These are phyloP conservation scores for Brachynemurus nebulosus DNA, from an alignment of 2,888 invertebrate genomes.

Conservation along the genomic window DNA sequence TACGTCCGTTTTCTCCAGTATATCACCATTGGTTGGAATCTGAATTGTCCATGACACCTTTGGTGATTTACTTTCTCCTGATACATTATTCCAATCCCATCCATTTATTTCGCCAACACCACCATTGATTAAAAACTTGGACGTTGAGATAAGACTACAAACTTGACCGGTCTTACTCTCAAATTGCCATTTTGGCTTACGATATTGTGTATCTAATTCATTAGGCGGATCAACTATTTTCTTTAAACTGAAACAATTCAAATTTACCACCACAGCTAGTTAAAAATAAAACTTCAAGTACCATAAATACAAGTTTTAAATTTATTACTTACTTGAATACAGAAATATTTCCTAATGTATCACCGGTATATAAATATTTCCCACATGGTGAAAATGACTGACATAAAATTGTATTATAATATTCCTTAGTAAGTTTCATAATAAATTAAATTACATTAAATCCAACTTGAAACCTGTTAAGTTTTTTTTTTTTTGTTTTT, in stretches of 20 bases:
- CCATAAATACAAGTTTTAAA: too few species aligned
- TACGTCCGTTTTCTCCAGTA: constrained; percentile 61
- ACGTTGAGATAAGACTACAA: constrained; percentile 50
- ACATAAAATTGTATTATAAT: constrained; percentile 69
- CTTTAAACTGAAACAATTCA: constrained; percentile 39
- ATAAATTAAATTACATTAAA: too few species aligned
- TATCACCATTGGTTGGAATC: constrained; percentile 48
- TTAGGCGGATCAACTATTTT: constrained; percentile 44
- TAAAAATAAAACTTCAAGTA: background rate
- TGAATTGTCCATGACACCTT: constrained; percentile 55
- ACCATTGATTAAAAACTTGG: constrained; percentile 57
- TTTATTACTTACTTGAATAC: constrained; percentile 56
- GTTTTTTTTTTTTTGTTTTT: too few species aligned
- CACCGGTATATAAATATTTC: constrained; percentile 66
- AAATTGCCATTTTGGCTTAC: constrained; percentile 47
- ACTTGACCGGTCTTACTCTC: constrained; percentile 50
- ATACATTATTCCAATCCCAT: constrained; percentile 59
- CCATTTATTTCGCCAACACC: constrained; percentile 62
- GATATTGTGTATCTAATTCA: constrained; percentile 37
- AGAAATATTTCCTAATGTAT: constrained; percentile 72
- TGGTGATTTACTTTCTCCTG: constrained; percentile 42
- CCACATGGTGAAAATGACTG: constrained; percentile 77
- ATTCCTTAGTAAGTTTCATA: constrained; percentile 39
- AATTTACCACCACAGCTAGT: background rate
- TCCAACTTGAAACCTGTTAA: too few species aligned